phyloP scores from a whole-genome alignment of 1,140 invertebrate species.

The Drosophila azteca region DNA sequence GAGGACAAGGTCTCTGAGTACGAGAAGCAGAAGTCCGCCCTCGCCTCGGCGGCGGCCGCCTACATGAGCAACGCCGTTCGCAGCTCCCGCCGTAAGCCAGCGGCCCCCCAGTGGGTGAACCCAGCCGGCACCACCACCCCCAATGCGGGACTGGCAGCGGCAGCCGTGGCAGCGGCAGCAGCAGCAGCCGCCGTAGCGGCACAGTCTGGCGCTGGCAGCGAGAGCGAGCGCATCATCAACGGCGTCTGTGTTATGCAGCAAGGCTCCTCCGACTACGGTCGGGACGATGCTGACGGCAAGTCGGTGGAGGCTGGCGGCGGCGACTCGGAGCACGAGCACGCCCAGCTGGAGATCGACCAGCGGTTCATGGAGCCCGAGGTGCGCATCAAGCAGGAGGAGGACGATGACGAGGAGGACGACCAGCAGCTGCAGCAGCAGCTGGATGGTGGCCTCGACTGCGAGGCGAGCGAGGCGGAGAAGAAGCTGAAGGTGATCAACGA shows the following conservation, averaged over 20 bases:
- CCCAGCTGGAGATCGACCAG: conserved; percentile 67
- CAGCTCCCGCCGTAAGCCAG: conserved; percentile 91
- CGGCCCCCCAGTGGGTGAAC: conserved; percentile 98
- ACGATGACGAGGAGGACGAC: conserved; percentile 65
- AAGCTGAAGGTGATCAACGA: conserved; percentile 74
- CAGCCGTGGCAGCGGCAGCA: conserved; percentile 20
- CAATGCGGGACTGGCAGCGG: conserved; percentile 19
- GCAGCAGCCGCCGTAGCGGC: conserved; percentile 20
- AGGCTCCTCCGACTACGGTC: conserved; percentile 86
- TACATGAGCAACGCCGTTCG: conserved; percentile 73
- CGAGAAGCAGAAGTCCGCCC: conserved; percentile 77
- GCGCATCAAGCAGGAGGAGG: conserved; percentile 77
- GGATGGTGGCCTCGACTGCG: conserved; percentile 21
- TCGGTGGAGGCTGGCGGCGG: conserved; percentile 84
- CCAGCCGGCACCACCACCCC: conserved; percentile 85
- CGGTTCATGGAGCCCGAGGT: conserved; percentile 79
- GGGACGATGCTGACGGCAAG: conserved; percentile 93
- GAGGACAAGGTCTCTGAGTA: conserved; percentile 85
- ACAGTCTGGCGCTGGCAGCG: conserved; percentile 40
- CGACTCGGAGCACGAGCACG: conserved; percentile 83
- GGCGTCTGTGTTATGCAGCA: conserved; percentile 95
- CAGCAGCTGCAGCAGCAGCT: conserved; percentile 24
- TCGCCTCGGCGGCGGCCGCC: conserved; percentile 64
- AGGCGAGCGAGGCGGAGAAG: conserved; percentile 27
- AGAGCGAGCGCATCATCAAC: conserved; percentile 94